Evolutionary conservation across 1,140 invertebrate genomes (phyloP), one percentile per base, ranked within the genome.

Genomic region (Cepaea nemoralis): DNA sequence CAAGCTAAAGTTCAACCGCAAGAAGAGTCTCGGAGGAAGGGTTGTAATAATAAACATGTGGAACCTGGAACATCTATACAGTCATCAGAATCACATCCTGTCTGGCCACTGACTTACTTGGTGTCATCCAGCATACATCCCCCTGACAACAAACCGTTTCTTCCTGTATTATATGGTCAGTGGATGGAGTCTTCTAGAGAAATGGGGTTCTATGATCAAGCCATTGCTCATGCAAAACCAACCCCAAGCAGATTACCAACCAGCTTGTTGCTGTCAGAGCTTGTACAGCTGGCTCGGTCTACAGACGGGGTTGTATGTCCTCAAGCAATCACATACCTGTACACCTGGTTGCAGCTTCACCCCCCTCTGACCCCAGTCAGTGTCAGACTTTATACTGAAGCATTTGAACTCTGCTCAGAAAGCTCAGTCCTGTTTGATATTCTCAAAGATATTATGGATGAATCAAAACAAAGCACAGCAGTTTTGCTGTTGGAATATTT

Each of bases 401-500:
- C 75, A 1, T 66, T 63, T 27, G 31, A 66, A 24, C 33, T 77
- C 16, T n/a, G 0, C 19, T 39, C 31, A 35, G 50, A 77, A 24
- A 39, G 27, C 14, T 66, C n/a, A n/a, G 1, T n/a, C 50, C n/a
- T 77, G 27, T 40, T 77, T 66, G 71, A 74, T 33, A 74, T 50
- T 16, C 2, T 74, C 27, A 74, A 16, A 48, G 33, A 6, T 1
- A 19, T 27, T 10, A 12, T 19, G 35, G 75, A 77, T 14, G 42
- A 77, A 63, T 63, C 35, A 63, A 39, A 39, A 8, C 14, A 33
- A 35, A 50, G 6, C 6, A 2, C 75, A 59, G 50, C 55, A 35
- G 14, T n/a, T 35, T 37, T 33, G 50, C 22, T 77, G 16, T 66
- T 77, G 48, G 31, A 39, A 42, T 79, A 50, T 79, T 24, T 79